These are phyloP conservation scores for Noctua fimbriata DNA, from an alignment of 2,888 invertebrate genomes.

Conservation along the genomic window DNA sequence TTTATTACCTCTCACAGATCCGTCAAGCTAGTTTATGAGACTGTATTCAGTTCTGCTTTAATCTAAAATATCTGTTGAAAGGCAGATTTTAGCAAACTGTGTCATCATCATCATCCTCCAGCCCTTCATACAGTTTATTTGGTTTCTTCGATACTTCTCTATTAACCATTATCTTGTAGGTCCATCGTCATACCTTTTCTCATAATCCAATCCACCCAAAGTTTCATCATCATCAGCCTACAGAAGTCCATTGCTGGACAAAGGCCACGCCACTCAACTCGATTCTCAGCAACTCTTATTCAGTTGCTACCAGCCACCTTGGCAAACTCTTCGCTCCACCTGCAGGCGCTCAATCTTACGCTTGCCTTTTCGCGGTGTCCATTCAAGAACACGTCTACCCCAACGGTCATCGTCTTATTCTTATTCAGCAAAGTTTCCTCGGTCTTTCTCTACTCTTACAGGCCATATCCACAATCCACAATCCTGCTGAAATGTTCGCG, in stretches of 20 bases:
- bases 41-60: not conserved
- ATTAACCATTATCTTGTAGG: not conserved
- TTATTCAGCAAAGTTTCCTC: too few species aligned
- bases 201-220: not conserved
- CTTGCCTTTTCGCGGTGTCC: too few species aligned
- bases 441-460: not conserved
- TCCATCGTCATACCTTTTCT: not conserved
- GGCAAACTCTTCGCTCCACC: too few species aligned
- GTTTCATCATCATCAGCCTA: too few species aligned
- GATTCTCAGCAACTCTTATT: too few species aligned
- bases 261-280: too few species aligned
- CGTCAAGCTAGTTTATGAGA: not conserved
- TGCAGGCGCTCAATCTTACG: too few species aligned
- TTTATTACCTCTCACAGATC: slow-evolving; percentile 25
- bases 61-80: not conserved
- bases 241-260: too few species aligned
- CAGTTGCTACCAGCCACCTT: too few species aligned
- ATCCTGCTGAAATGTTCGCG: not conserved
- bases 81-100: not conserved
- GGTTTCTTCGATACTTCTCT: not conserved
- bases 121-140: not conserved
- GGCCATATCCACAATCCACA: not conserved
- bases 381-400: too few species aligned
- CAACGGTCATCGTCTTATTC: too few species aligned
- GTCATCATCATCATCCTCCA: too few species aligned